Percentiles rank a stretch among this genome's conserved stretches.
These are phyloP conservation scores for Tragelaphus imberbis DNA, from an alignment of 2,113 vertebrate genomes.

Conservation along the genomic window DNA sequence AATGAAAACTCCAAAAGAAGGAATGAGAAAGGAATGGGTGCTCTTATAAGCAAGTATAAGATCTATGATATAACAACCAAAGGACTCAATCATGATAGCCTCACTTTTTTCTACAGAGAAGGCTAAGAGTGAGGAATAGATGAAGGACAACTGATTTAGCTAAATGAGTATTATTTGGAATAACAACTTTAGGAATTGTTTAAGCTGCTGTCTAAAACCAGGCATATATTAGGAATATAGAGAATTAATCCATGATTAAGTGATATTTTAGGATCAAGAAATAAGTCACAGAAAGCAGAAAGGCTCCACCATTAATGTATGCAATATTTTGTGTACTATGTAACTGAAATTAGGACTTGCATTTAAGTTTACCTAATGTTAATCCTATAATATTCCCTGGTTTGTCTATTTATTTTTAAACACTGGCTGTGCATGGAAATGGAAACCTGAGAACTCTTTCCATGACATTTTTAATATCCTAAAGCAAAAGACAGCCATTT, in stretches of 20 bases:
- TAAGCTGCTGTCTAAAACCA: not conserved
- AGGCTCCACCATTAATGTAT: not conserved
- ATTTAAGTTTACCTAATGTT: slow-evolving; percentile 44
- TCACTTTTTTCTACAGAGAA: not conserved
- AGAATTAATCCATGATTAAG: not conserved
- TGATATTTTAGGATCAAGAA: not conserved
- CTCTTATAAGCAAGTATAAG: not conserved
- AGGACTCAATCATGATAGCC: not conserved
- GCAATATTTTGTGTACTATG: not conserved
- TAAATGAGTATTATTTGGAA: not conserved
- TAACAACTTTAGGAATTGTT: not conserved
- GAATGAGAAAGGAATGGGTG: not conserved
- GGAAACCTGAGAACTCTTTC: slow-evolving; percentile 26
- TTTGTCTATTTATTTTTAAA: slow-evolving; percentile 41
- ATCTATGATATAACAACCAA: not conserved
- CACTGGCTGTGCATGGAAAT: slow-evolving; percentile 52
- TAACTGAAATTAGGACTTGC: not conserved
- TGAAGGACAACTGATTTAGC: not conserved
- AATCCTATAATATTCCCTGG: not conserved
- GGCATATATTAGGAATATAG: not conserved
- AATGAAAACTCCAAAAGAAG: not conserved
- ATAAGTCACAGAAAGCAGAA: not conserved
- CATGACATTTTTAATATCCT: slow-evolving; percentile 58
- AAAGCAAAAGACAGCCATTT: slow-evolving; percentile 62
- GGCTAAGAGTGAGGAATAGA: not conserved